phyloP scores from a whole-genome alignment of 2,113 vertebrate genomes.

The Nicator chloris region DNA sequence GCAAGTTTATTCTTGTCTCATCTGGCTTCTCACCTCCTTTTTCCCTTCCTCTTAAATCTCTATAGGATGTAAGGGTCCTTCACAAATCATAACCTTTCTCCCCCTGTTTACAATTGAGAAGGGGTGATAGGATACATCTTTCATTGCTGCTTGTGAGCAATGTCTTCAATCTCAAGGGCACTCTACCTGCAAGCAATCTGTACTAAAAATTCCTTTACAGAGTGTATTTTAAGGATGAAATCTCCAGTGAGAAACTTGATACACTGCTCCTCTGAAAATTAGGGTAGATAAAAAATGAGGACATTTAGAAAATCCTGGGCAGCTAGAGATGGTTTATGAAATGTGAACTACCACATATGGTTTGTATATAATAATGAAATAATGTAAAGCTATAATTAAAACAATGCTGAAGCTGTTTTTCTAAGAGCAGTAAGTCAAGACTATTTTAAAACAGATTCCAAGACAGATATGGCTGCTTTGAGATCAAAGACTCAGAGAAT shows the following conservation, averaged over 20 bases:
- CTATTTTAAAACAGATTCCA: background rate
- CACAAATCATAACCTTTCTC: background rate
- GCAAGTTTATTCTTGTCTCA: background rate
- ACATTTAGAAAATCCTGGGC: background rate
- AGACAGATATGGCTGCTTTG: background rate
- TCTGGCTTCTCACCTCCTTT: background rate
- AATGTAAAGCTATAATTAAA: background rate
- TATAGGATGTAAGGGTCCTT: background rate
- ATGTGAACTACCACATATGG: background rate
- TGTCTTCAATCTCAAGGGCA: background rate
- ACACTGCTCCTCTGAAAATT: background rate
- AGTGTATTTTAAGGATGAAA: background rate
- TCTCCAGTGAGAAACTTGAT: background rate
- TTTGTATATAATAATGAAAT: background rate
- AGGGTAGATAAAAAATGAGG: background rate
- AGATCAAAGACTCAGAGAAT: background rate
- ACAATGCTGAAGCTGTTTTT: background rate
- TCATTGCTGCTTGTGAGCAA: background rate
- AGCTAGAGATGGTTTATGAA: background rate
- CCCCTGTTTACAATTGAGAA: background rate
- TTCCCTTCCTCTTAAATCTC: background rate
- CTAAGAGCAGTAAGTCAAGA: background rate
- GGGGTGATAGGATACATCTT: background rate
- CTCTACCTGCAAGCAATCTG: background rate
- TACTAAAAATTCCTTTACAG: background rate